Evolutionary conservation across 2,797 vertebrate species (phyloP), one percentile per base, ranked within the genome.

Genomic region (Eremophila alpestris): DNA sequence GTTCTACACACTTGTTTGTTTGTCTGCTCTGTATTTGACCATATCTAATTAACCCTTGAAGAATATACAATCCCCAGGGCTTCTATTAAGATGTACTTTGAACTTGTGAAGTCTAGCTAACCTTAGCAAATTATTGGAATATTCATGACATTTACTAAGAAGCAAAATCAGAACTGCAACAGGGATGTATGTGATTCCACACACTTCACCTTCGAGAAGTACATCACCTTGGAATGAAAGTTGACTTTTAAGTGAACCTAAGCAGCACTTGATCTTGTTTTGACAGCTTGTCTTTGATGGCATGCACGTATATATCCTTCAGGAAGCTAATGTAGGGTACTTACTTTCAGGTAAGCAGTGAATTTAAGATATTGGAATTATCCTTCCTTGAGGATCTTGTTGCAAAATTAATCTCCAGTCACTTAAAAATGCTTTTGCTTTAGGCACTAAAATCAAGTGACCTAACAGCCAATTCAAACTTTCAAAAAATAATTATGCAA

Each of bases 351-450:
- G 84, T 96, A 95, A 97, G 90, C n/a, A 21, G 41, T 88, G 75
- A 79, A 96, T 93, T 93, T 84, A 96, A 84, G 27, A 32, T 83
- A 73, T 65, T 84, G 36, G 68, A 87, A 77, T 96, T 96, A 95
- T 62, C 56, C 80, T 95, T 87, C 56, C 64, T 96, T 96, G 93
- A 96, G 89, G 65, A 94, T 95, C 71, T 80, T 95, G 23, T 86
- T 90, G 76, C 64, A 88, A 73, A 90, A 95, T 96, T 95, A 95
- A 93, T 97, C 97, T 94, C 56, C 49, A 96, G 94, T 93, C 67
- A 71, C 83, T 96, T 95, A 70, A 30, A 45, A 97, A 90, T 93
- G 55, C 65, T 89, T 95, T 97, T 94, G 91, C 83, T 97, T 97
- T 76, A 94, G 87, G 87, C 93, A 87, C 78, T 95, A 86, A 94